A percentile compares a stretch with the other conserved stretches of the same genome.
These are phyloP conservation scores for Reticulitermes speratus DNA, from an alignment of 1,140 invertebrate species.

Conservation along the genomic window DNA sequence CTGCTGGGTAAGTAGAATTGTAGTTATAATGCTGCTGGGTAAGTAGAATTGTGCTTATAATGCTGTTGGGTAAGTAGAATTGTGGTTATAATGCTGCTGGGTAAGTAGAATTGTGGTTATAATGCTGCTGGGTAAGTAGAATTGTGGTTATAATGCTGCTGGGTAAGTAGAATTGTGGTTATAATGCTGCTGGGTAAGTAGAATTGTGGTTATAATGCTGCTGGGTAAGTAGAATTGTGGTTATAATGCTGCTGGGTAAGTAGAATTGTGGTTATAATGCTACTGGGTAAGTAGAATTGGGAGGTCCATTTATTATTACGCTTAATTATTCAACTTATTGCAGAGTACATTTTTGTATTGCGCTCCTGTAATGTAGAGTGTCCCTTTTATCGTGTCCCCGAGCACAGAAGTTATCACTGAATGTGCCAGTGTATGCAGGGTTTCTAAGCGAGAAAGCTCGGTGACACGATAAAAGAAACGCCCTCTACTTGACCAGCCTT, in stretches of 20 bases:
- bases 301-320: too few species aligned
- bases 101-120: conserved; percentile 73
- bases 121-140: conserved; percentile 68
- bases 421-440: too few species aligned
- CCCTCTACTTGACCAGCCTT: too few species aligned
- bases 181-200: conserved; percentile 71
- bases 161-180: conserved; percentile 65
- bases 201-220: too few species aligned
- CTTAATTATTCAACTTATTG: too few species aligned
- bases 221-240: conserved; percentile 64
- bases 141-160: conserved; percentile 85
- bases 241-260: conserved; percentile 71
- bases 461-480: too few species aligned
- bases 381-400: too few species aligned
- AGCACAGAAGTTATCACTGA: too few species aligned
- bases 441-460: too few species aligned
- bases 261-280: conserved; percentile 85
- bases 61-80: conserved; percentile 67
- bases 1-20: conserved; percentile 63
- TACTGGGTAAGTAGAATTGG: conserved; percentile 50
- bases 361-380: too few species aligned
- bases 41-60: too few species aligned
- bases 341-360: too few species aligned
- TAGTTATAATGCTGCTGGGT: conserved; percentile 78
- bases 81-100: conserved; percentile 82